Evolutionary conservation across 2,888 invertebrate species (phyloP), one percentile per base, ranked within the genome.

Genomic region (Pyrochroa serraticornis): DNA sequence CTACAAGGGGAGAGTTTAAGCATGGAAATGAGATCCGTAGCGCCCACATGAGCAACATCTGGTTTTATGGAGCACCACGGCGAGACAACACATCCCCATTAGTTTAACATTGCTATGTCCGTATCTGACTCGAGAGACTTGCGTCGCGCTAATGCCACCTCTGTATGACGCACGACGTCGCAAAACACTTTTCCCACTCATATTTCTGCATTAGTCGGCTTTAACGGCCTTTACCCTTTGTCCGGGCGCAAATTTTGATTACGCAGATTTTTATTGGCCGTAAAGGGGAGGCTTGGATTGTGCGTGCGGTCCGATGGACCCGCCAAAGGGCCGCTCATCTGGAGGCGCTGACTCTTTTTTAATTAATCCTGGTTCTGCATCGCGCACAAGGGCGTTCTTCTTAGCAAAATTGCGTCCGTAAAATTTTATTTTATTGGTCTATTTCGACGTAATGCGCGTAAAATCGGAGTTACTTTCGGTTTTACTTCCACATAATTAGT

Each of bases 51-150:
- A 71, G 74, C 64, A 71, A 75, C 75, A 75, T 75, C 75, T 75
- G 74, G 73, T 72, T 76, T 77, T 76, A 76, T 77, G 69, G 71
- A 66, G 71, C 67, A 64, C 68, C 67, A 64, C 66, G 69, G 65
- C 69, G 74, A 72, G 74, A 75, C 75, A 75, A 74, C 75, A 73
- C 74, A 75, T 76, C 73, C 74, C 76, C 75, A 76, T 77, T 77
- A 77, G 75, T 75, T 74, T 71, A 72, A 68, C 75, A 74, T 74
- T 71, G 72, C 71, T 58, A 63, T 65, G 70, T 71, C 72, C 68
- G 69, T 71, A 71, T 71, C 64, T 66, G 72, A 69, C 73, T 72
- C 75, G 55, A 53, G 74, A 73, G 74, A 73, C 69, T 63, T 61
- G 12, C 62, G 67, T 51, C 63, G 65, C 63, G 65, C 63, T 55